Evolutionary conservation across 1,140 invertebrate species (phyloP).

Genomic region (Ganaspis sp.): DNA sequence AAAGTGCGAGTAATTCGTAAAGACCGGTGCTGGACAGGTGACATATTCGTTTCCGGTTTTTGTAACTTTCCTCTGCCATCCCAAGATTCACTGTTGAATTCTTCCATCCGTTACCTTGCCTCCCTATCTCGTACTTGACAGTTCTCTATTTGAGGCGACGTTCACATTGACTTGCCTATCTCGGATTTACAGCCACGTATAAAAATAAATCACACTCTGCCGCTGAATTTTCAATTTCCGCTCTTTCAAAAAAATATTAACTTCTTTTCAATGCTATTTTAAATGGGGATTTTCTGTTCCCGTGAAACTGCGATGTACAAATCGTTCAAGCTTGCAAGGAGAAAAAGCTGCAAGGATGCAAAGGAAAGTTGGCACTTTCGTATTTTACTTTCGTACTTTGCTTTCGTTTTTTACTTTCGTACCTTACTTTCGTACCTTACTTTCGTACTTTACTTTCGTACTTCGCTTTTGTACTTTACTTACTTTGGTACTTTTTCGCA

Average conservation of each 20-base stretch:
- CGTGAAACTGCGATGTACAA: background rate
- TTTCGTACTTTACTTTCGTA: no score
- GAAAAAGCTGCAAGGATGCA: no score
- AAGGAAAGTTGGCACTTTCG: no score
- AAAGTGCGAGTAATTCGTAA: constrained; percentile 3
- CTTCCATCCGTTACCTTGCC: background rate
- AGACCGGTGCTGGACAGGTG: constrained; percentile 6
- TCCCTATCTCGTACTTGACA: constrained; percentile 9
- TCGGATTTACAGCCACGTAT: background rate
- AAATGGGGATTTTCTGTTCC: background rate
- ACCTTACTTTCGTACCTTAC: no score
- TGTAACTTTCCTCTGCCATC: constrained; percentile 25
- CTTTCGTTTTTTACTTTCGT: no score
- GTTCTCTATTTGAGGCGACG: constrained; percentile 8
- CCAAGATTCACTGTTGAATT: background rate
- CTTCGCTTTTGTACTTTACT: no score
- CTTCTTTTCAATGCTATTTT: background rate
- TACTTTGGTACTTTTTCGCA: no score
- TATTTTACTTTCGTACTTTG: no score
- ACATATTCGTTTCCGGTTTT: constrained; percentile 49
- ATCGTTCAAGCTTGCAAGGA: no score
- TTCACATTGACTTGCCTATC: constrained; percentile 14
- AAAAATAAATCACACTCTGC: constrained; percentile 12
- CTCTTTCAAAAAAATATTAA: background rate
- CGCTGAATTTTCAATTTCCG: constrained; percentile 16